A percentile compares a stretch with the other conserved stretches of the same genome.
Evolutionary conservation across 2,888 invertebrate species (phyloP).

Genomic region (Melangyna quadrimaculata): DNA sequence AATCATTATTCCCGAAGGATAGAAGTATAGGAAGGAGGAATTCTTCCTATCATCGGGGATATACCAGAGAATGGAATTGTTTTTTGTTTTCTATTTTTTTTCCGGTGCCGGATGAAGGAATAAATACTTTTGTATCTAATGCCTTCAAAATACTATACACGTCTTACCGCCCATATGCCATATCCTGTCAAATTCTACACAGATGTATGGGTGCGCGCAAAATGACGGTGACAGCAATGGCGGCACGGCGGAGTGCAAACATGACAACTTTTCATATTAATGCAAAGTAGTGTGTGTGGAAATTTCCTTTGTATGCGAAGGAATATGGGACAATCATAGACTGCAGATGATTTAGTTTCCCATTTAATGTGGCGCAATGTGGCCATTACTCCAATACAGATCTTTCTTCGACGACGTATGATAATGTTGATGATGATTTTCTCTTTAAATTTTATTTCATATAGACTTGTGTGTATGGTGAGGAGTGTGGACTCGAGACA

Average conservation of each 20-base stretch:
- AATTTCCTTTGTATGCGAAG: constrained; percentile 40
- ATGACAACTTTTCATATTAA: constrained; percentile 50
- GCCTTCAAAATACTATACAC: constrained; percentile 43
- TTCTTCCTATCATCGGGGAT: constrained; percentile 39
- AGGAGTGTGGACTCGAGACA: constrained; percentile 21
- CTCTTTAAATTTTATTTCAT: constrained; percentile 48
- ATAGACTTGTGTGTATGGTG: constrained; percentile 8
- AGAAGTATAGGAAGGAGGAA: background rate
- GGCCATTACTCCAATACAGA: constrained; percentile 70
- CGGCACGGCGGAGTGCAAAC: background rate
- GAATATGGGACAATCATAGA: constrained; percentile 72
- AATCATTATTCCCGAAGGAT: constrained; percentile 16
- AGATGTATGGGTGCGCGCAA: constrained; percentile 47
- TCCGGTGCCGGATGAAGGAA: background rate
- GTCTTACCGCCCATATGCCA: constrained; percentile 60
- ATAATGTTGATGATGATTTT: constrained; percentile 66
- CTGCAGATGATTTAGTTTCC: constrained; percentile 72
- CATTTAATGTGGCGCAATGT: constrained; percentile 72
- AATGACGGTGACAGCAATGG: constrained; percentile 26
- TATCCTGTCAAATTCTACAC: constrained; percentile 61
- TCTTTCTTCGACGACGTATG: constrained; percentile 59
- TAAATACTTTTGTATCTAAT: constrained; percentile 29
- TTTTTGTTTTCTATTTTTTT: constrained; percentile 9
- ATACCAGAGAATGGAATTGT: constrained; percentile 7
- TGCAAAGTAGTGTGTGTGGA: constrained; percentile 3